Evolutionary conservation across 1,140 invertebrate genomes (phyloP), one percentile per base, ranked within the genome.

Genomic region (Drosophila prosaltans): DNA sequence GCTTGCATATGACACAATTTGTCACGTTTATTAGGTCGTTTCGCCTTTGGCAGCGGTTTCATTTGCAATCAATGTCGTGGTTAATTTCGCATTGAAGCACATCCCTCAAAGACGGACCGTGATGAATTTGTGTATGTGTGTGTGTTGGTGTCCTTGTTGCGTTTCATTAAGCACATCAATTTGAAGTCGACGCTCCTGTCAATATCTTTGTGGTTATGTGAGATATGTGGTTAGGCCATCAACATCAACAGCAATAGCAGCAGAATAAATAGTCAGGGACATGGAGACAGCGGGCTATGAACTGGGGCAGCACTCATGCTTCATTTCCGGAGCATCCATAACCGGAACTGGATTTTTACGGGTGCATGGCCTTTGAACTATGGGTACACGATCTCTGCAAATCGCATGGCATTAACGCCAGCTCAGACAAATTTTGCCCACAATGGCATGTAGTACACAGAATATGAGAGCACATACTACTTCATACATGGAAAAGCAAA

Each of bases 11-110:
- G 40, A 32, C 40, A 60, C 72, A 78, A 78, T 78, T 78, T 78
- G 76, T 78, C 72, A 78, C 72, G 68, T 78, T 78, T 78, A 78
- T 78, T 65, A 75, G 72, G 59, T 68, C 67, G 62, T 78, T 78
- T 60, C 36, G 65, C 24, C 39, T 59, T 55, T 65, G 67, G 66
- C 51, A 59, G 48, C 11, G 26, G 40, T 51, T 39, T 28, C 55
- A 51, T 43, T 41, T 62, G 61, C 61, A 77, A 48, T 62, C 63
- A 45, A 69, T 64, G 58, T 63, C 54, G 74, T 76, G 70, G 77
- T 69, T 79, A 79, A 77, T 79, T 69, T 77, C 76, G 62, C 69
- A 77, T 72, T 69, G 65, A 58, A 64, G 48, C 65, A 65, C 62
- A 48, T 77, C 74, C 69, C 62, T 72, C 43, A 61, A 68, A 40